A percentile compares a stretch with the other conserved stretches of the same genome.
These are phyloP conservation scores for Urosaurus nigricauda DNA, from an alignment of 2,797 vertebrate species.

Conservation along the genomic window DNA sequence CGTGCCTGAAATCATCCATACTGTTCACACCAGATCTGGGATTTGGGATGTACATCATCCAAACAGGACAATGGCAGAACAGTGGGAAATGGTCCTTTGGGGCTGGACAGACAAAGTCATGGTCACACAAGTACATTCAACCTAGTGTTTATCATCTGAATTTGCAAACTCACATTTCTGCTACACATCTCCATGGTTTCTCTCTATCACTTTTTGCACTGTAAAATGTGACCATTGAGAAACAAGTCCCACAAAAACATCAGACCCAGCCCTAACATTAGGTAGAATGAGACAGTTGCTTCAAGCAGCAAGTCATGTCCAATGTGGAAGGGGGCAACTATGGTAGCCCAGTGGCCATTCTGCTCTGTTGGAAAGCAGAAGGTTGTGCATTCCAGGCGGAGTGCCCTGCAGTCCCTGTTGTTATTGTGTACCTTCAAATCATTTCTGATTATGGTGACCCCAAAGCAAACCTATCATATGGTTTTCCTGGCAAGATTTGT, in stretches of 20 bases:
- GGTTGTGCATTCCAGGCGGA: neutral
- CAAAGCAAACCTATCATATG: no score
- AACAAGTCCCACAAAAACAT: neutral
- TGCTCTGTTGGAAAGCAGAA: neutral
- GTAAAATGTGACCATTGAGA: neutral
- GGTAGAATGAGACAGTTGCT: neutral
- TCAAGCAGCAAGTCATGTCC: neutral
- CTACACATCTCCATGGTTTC: neutral
- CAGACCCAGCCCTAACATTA: neutral
- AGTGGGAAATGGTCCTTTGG: no score
- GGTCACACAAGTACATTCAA: neutral
- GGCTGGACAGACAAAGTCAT: no score
- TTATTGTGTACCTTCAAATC: no score
- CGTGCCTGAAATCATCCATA: no score
- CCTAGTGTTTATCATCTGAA: neutral
- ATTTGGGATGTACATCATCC: no score
- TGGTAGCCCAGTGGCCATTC: neutral
- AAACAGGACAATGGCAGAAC: no score
- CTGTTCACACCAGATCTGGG: no score
- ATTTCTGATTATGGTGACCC: no score
- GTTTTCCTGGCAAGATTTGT: no score
- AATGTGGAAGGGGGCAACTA: neutral
- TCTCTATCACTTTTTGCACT: neutral
- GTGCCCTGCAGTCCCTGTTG: neutral
- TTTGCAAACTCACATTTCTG: neutral